Evolutionary conservation across 2,797 vertebrate species (phyloP), one percentile per base, ranked within the genome.

Genomic region (Urophycis tenuis): DNA sequence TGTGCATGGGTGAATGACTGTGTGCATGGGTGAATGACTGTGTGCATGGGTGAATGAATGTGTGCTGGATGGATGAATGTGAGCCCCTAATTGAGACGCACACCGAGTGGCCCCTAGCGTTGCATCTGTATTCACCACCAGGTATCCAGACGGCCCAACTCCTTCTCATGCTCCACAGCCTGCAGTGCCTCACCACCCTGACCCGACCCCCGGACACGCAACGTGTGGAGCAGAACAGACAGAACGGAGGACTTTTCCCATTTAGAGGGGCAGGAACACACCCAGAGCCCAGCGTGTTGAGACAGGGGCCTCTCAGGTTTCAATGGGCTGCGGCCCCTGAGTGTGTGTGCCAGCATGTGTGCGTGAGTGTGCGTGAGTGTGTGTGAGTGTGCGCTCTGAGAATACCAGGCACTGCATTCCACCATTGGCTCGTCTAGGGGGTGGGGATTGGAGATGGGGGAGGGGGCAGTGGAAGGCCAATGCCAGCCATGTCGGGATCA

Each of bases 341-440:
- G 82, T 83, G 84, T 12, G 74, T 81, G 88, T 83, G 79, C n/a
- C n/a, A n/a, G n/a, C n/a, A n/a, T n/a, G n/a, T n/a, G n/a, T n/a
- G n/a, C n/a, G n/a, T n/a, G n/a, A n/a, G n/a, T n/a, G n/a, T n/a
- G n/a, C n/a, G n/a, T n/a, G n/a, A 84, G 79, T 60, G n/a, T 25
- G 79, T 25, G 85, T 84, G 82, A 82, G 84, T 15, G 74, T 81
- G 88, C 84, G 78, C 81, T 19, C 76, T 76, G 87, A 87, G 89
- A 91, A 92, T 90, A 91, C 89, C 90, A 91, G 85, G 89, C 91
- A 77, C 88, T 84, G 87, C 90, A 91, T 92, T 91, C 91, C 91
- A 88, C 87, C 81, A 19, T 86, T 83, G 78, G 85, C 80, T 85
- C 76, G 84, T 87, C 85, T 88, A 83, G 77, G 60, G 85, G 85